Evolutionary conservation across 2,888 invertebrate species (phyloP).

Genomic region (Drymonia ruficornis): DNA sequence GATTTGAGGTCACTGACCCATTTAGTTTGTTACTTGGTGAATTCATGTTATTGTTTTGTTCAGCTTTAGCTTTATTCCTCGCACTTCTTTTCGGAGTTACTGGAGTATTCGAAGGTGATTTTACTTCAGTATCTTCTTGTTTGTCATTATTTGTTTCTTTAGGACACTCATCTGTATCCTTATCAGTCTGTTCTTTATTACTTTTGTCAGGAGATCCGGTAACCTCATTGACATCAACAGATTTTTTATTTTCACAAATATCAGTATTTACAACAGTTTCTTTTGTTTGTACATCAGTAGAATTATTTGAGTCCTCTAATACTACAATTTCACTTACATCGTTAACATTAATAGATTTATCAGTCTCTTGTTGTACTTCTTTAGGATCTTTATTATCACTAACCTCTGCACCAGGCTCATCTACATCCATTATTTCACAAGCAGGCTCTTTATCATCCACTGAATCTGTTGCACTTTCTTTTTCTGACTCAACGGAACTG

Average conservation of each 20-base stretch:
- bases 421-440: slow-evolving; percentile 57
- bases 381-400: slow-evolving; percentile 17
- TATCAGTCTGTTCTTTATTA: not conserved
- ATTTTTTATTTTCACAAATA: slow-evolving; percentile 9
- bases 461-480: slow-evolving; percentile 17
- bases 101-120: slow-evolving; percentile 16
- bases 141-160: slow-evolving; percentile 7
- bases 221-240: slow-evolving; percentile 2
- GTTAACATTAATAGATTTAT: slow-evolving; percentile 15
- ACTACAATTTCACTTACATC: slow-evolving; percentile 27
- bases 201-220: not conserved
- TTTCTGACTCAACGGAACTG: slow-evolving; percentile 28
- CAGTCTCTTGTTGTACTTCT: slow-evolving; percentile 20
- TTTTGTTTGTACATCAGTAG: slow-evolving; percentile 20
- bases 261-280: slow-evolving; percentile 5
- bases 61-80: slow-evolving; percentile 50
- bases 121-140: not conserved
- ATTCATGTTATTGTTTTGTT: slow-evolving; percentile 50
- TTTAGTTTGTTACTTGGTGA: slow-evolving; percentile 52
- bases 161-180: not conserved
- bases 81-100: slow-evolving; percentile 60
- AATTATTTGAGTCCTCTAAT: slow-evolving; percentile 46
- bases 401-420: slow-evolving; percentile 38
- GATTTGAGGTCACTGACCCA: slow-evolving; percentile 53
- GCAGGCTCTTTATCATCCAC: slow-evolving; percentile 29